A percentile compares a stretch with the other conserved stretches of the same genome.
Evolutionary conservation across 35 echinoderm and acorn worm genomes (phyloP).

Genomic region (Lytechinus pictus): DNA sequence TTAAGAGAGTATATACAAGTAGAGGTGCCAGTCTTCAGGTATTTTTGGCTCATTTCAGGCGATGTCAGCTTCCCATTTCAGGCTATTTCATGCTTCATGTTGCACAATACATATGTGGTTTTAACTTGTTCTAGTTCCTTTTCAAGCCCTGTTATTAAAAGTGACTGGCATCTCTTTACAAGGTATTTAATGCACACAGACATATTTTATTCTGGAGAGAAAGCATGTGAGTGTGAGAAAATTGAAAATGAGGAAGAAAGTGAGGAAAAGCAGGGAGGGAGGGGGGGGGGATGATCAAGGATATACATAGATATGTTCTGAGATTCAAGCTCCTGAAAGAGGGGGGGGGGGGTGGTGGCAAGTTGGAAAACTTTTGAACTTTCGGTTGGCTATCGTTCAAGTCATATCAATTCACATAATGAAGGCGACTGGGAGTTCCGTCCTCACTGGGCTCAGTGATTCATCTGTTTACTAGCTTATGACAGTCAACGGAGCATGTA

Average conservation of each 20-base stretch:
- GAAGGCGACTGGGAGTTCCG: not conserved
- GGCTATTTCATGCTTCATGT: too few relatives aligned
- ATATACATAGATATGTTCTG: not conserved
- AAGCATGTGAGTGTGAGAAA: not conserved
- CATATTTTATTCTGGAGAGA: not conserved
- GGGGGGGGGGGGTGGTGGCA: too few relatives aligned
- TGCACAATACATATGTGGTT: too few relatives aligned
- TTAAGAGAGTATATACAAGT: too few relatives aligned
- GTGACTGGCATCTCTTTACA: too few relatives aligned
- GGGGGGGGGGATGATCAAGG: not conserved
- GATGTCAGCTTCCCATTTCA: too few relatives aligned
- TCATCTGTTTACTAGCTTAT: not conserved
- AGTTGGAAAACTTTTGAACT: not conserved
- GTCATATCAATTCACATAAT: not conserved
- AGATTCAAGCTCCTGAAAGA: too few relatives aligned
- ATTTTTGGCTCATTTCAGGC: too few relatives aligned
- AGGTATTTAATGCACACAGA: too few relatives aligned
- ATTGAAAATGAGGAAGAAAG: not conserved
- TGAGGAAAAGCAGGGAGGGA: not conserved
- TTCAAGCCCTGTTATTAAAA: too few relatives aligned
- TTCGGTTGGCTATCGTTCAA: not conserved
- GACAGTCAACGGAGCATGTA: not conserved
- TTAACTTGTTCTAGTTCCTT: too few relatives aligned
- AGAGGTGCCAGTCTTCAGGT: too few relatives aligned
- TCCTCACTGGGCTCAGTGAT: not conserved